phyloP scores from a whole-genome alignment of 2,797 vertebrate genomes.

The Hybognathus amarus region DNA sequence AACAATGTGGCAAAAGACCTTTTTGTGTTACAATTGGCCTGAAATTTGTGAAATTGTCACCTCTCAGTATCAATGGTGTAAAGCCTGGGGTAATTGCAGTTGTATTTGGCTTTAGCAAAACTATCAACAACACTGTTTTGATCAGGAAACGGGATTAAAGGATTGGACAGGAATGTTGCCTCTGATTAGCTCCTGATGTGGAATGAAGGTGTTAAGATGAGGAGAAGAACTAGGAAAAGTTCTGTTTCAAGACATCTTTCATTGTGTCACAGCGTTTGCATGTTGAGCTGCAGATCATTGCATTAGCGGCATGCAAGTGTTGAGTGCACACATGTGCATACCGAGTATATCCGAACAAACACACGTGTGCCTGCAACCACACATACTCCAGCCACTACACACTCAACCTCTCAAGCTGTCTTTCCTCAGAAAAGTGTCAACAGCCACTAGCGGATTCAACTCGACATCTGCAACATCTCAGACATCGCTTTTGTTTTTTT shows the following conservation, averaged over 20 bases:
- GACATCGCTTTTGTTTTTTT: conserved; percentile 66
- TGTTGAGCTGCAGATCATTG: background rate
- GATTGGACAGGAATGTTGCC: conserved; percentile 79
- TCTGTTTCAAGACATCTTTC: conserved; percentile 16
- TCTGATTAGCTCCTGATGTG: conserved; percentile 62
- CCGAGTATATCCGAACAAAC: background rate
- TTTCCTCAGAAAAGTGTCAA: conserved; percentile 80
- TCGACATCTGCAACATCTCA: conserved; percentile 88
- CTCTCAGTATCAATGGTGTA: conserved; percentile 47
- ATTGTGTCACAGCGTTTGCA: conserved; percentile 2
- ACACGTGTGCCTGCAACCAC: conserved; percentile 2
- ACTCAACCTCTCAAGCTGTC: conserved; percentile 73
- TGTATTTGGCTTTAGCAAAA: conserved; percentile 64
- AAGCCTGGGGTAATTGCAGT: conserved; percentile 53
- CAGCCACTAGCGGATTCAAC: conserved; percentile 72
- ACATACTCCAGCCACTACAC: conserved; percentile 18
- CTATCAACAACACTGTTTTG: conserved; percentile 79
- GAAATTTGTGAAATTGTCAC: conserved; percentile 60
- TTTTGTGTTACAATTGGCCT: conserved; percentile 11
- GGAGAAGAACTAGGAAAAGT: background rate
- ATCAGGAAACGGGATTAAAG: conserved; percentile 80
- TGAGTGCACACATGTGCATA: conserved; percentile 27
- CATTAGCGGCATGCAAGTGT: conserved; percentile 4
- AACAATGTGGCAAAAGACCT: background rate
- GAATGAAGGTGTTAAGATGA: conserved; percentile 43